A percentile compares a stretch with the other conserved stretches of the same genome.
Evolutionary conservation across 2,888 invertebrate species (phyloP).

Genomic region (Melanostoma mellinum): DNA sequence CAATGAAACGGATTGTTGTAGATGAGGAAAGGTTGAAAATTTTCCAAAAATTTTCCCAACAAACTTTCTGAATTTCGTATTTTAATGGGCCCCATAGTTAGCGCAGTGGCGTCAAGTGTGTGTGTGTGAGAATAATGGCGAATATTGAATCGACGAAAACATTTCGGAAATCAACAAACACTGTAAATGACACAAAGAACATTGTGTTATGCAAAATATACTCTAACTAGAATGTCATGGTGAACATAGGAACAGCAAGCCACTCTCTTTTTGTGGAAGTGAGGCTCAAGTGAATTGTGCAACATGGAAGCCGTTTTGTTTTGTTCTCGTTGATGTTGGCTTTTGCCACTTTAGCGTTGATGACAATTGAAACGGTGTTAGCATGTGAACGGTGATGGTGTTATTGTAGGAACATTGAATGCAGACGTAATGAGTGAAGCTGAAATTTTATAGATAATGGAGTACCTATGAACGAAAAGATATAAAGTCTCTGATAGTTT

Average conservation of each 20-base stretch:
- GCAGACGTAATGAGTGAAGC: slow-evolving; percentile 14
- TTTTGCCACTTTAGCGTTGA: slow-evolving; percentile 17
- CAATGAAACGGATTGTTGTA: background rate
- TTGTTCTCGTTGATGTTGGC: slow-evolving; percentile 24
- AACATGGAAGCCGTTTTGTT: background rate
- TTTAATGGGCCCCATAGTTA: background rate
- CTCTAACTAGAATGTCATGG: too few species aligned
- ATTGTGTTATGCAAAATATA: background rate
- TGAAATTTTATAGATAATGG: background rate
- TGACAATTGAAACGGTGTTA: slow-evolving; percentile 47
- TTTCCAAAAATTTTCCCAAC: slow-evolving; percentile 7
- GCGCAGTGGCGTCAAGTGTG: background rate
- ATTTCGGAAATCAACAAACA: slow-evolving; percentile 54
- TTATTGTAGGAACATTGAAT: slow-evolving; percentile 31
- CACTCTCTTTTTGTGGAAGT: too few species aligned
- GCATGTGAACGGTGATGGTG: slow-evolving; percentile 29
- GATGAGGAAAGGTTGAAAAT: slow-evolving; percentile 1
- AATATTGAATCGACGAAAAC: slow-evolving; percentile 38
- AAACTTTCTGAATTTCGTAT: background rate
- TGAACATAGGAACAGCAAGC: too few species aligned
- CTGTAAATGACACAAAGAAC: slow-evolving; percentile 59
- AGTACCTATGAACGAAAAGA: too few species aligned
- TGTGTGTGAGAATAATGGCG: background rate
- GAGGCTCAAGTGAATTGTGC: too few species aligned
- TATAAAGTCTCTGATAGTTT: too few species aligned